Evolutionary conservation across 2,113 vertebrate genomes (phyloP).

Genomic region (Cairina moschata): DNA sequence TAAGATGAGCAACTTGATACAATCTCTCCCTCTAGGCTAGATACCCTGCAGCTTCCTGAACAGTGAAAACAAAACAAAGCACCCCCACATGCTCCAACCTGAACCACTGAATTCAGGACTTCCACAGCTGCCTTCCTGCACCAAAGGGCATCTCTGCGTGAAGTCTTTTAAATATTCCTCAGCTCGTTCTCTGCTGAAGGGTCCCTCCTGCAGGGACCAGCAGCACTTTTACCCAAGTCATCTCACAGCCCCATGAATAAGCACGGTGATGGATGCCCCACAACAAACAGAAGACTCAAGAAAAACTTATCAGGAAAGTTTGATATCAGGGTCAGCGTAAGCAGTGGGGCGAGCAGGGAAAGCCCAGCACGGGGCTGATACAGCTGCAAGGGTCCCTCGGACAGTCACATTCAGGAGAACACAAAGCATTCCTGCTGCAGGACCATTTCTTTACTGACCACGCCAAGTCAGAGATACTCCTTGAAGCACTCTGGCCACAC

Average conservation of each 20-base stretch:
- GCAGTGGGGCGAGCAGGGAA: neutral
- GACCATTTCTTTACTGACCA: neutral
- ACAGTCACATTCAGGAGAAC: neutral
- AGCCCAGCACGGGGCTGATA: accelerated
- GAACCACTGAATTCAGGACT: neutral
- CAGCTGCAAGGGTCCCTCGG: accelerated
- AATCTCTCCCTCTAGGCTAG: neutral
- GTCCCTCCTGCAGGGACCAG: neutral
- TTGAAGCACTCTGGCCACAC: neutral
- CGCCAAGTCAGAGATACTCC: neutral
- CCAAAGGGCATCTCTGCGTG: neutral
- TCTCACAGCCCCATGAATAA: accelerated
- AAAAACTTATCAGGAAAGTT: neutral
- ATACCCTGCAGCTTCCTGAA: neutral
- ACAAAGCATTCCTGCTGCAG: neutral
- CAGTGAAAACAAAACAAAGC: neutral
- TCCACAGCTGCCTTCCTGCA: neutral
- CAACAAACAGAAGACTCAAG: neutral
- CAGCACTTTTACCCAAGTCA: neutral
- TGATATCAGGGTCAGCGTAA: accelerated
- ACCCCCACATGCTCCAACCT: neutral
- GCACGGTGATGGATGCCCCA: neutral
- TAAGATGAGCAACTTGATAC: neutral
- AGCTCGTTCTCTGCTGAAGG: neutral
- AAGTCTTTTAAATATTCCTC: neutral